Evolutionary conservation across 1,140 invertebrate genomes (phyloP).

Genomic region (Heliothis virescens): DNA sequence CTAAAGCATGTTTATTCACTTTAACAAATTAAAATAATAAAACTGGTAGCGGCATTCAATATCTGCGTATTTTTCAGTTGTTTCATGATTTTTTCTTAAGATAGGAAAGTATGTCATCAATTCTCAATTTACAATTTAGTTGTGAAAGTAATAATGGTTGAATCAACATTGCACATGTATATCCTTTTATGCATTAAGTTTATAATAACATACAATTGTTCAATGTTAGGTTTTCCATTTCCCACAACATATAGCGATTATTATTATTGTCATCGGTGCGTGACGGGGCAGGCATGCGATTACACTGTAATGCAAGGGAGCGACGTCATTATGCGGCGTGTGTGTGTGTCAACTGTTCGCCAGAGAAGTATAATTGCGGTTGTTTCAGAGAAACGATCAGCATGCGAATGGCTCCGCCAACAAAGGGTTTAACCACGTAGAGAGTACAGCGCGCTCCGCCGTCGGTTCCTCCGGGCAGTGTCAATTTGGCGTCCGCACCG

Average conservation of each 20-base stretch:
- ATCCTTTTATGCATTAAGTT: not conserved
- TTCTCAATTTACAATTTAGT: not conserved
- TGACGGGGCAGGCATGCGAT: constrained; percentile 70
- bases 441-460: constrained; percentile 13
- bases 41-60: constrained; percentile 16
- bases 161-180: not conserved
- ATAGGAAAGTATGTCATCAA: too few relatives aligned
- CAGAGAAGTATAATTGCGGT: constrained; percentile 69
- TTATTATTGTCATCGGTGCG: constrained; percentile 75
- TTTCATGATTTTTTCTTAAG: too few relatives aligned
- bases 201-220: constrained; percentile 40
- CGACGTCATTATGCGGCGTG: constrained; percentile 58
- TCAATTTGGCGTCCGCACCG: constrained; percentile 62
- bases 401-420: constrained; percentile 57
- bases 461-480: constrained; percentile 57
- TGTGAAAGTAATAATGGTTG: constrained; percentile 7
- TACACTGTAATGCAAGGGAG: constrained; percentile 64
- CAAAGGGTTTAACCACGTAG: constrained; percentile 55
- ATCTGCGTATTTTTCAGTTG: not conserved
- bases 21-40: constrained; percentile 8
- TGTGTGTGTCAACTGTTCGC: constrained; percentile 70
- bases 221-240: constrained; percentile 61
- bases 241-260: constrained; percentile 64
- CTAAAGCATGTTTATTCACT: constrained; percentile 19
- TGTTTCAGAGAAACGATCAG: constrained; percentile 72